Base-by-base conservation (phyloP, 2,888 invertebrate species). In the Theodoxus fluviatilis region DNA sequence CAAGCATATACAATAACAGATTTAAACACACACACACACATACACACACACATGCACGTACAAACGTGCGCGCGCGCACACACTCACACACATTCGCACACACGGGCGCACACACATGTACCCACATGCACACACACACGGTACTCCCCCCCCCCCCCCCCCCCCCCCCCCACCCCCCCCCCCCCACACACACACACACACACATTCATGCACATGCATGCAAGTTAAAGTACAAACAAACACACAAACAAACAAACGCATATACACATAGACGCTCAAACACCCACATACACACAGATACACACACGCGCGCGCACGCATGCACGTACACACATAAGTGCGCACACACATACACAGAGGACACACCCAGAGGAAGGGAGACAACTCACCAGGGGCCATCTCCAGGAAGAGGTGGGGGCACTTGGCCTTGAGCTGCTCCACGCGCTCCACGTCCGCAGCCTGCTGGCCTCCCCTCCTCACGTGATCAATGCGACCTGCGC, bases 351-450 rank as follows among this genome's bases (percentile, higher is more conserved):
- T n/a, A n/a, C n/a, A n/a, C n/a, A n/a, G n/a, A n/a, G n/a, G n/a
- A n/a, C n/a, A n/a, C n/a, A n/a, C n/a, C n/a, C n/a, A n/a, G n/a
- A n/a, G n/a, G n/a, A n/a, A n/a, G n/a, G n/a, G n/a, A n/a, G n/a
- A n/a, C 15, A 25, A 31, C 55, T 66, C 40, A 83, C 84, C 83
- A 73, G 81, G 79, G 33, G 82, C 74, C 71, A 84, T 71, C 65
- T 84, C 83, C 3, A 78, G 81, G 64, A 78, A 78, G 25, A 73
- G 71, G 7, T 74, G 71, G 0, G 80, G 77, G 66, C 73, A 76
- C 2, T 35, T 47, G 33, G 74, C 71, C 71, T 72, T 75, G 9
- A 84, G 69, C 22, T 79, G 69, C 12, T 77, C 72, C 15, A 83
- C 75, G n/a, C 82, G 71, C 18, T 80, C 79, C 63, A 72, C 67